phyloP scores from a whole-genome alignment of 2,113 vertebrate genomes.

The Mola mola region DNA sequence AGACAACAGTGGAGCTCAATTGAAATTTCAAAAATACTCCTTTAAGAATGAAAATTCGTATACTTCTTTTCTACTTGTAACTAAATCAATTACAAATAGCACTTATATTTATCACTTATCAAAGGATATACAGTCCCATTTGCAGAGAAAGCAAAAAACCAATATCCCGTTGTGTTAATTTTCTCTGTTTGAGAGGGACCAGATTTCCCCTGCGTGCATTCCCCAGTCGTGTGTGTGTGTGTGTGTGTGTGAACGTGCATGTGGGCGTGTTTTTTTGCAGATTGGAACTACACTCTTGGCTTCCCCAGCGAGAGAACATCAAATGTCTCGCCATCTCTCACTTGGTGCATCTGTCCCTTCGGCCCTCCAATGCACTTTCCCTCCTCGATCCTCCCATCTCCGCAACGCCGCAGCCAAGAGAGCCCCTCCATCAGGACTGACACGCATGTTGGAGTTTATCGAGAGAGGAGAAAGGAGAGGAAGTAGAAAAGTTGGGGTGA shows the following conservation, averaged over 20 bases:
- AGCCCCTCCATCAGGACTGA: conserved; percentile 29
- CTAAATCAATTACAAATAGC: conserved; percentile 49
- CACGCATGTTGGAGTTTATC: conserved; percentile 34
- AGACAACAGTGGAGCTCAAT: too few species aligned
- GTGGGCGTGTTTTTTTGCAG: conserved; percentile 55
- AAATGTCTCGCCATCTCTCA: conserved; percentile 60
- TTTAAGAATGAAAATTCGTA: not conserved
- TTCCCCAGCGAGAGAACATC: conserved; percentile 66
- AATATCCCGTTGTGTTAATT: conserved; percentile 71
- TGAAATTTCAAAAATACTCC: not conserved
- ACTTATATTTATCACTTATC: conserved; percentile 47
- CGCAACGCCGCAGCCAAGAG: conserved; percentile 15
- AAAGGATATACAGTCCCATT: conserved; percentile 43
- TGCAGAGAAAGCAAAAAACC: conserved; percentile 57
- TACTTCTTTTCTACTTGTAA: conserved; percentile 8
- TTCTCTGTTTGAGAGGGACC: conserved; percentile 58
- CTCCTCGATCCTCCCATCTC: conserved; percentile 22
- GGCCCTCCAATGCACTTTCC: conserved; percentile 25
- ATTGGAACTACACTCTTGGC: conserved; percentile 67
- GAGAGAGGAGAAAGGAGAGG: conserved; percentile 21
- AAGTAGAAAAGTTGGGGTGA: not conserved
- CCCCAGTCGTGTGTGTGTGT: conserved; percentile 30
- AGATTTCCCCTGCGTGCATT: conserved; percentile 62
- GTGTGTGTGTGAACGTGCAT: conserved; percentile 22
- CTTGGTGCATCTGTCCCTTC: conserved; percentile 57